phyloP scores from a whole-genome alignment of 2,797 vertebrate genomes.

The Myripristis murdjan region DNA sequence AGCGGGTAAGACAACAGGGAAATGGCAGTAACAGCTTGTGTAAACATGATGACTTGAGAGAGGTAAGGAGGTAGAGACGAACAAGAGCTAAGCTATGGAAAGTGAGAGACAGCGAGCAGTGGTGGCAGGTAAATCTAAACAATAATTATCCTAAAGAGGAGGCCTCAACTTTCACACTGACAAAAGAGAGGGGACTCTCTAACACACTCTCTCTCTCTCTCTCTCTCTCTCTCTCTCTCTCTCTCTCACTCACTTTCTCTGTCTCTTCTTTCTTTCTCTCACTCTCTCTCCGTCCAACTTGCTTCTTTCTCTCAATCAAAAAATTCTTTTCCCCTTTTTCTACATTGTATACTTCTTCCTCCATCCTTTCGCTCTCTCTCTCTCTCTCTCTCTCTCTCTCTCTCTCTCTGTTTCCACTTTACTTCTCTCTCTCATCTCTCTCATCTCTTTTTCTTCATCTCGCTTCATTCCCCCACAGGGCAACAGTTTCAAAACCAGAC shows the following conservation, averaged over 20 bases:
- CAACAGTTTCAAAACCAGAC: conserved; percentile 73
- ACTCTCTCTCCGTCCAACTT: conserved; percentile 11
- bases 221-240: conserved; percentile 12
- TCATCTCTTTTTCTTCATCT: conserved; percentile 50
- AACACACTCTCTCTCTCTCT: conserved; percentile 12
- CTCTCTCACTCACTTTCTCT: too few species aligned
- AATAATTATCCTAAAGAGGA: conserved; percentile 71
- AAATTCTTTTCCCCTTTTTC: conserved; percentile 10
- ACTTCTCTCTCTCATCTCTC: conserved; percentile 10
- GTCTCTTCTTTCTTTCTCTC: too few species aligned
- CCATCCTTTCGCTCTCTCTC: conserved; percentile 48
- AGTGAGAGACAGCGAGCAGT: conserved; percentile 24
- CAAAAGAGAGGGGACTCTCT: conserved; percentile 19
- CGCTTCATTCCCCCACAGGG: conserved; percentile 62
- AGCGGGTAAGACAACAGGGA: conserved; percentile 77
- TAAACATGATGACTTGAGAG: conserved; percentile 83
- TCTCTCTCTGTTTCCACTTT: background rate
- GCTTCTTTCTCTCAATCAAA: conserved; percentile 17
- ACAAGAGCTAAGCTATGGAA: conserved; percentile 44
- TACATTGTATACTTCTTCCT: conserved; percentile 12
- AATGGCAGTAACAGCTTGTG: conserved; percentile 77
- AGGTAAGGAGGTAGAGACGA: conserved; percentile 73
- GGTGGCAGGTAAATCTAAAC: conserved; percentile 54
- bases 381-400: conserved; percentile 26
- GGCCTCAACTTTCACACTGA: conserved; percentile 63